Conservation (phyloP, 1,140 invertebrate genomes). For the Oncopodura yosiiana region DNA sequence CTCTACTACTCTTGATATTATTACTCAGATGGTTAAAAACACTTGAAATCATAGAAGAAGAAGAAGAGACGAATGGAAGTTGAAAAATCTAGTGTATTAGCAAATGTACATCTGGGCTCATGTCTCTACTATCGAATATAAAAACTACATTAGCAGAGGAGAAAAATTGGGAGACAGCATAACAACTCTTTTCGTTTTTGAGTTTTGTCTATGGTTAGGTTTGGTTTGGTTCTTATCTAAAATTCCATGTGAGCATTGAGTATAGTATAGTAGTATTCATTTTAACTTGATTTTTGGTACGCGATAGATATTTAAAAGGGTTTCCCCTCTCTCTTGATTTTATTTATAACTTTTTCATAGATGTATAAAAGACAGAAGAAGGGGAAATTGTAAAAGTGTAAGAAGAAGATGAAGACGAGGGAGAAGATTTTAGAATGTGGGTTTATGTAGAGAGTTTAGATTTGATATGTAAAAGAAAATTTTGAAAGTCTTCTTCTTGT, state of each 20-base stretch:
- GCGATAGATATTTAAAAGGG: conserved; percentile 20
- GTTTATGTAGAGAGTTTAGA: background rate
- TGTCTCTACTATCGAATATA: too few relatives aligned
- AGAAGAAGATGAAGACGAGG: background rate
- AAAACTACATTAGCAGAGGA: too few relatives aligned
- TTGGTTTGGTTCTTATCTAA: background rate
- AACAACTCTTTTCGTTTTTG: background rate
- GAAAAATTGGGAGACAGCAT: too few relatives aligned
- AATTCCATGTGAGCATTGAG: background rate
- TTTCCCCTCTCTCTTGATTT: conserved; percentile 24
- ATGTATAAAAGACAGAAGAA: conserved; percentile 15
- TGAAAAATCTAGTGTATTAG: conserved; percentile 15
- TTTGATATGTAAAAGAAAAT: background rate
- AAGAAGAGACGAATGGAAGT: too few relatives aligned
- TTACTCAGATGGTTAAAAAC: too few relatives aligned
- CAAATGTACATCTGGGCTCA: background rate
- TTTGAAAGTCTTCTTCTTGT: conserved; percentile 3
- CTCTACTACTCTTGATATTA: too few relatives aligned
- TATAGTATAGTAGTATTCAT: background rate
- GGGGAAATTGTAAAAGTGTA: conserved; percentile 4
- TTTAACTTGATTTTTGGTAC: background rate
- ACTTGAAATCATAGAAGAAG: too few relatives aligned
- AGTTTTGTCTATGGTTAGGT: conserved; percentile 1
- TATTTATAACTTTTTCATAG: conserved; percentile 35
- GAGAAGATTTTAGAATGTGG: background rate